A percentile compares a stretch with the other conserved stretches of the same genome.
Evolutionary conservation across 2,113 vertebrate genomes (phyloP).

Genomic region (Gallinago undulata): DNA sequence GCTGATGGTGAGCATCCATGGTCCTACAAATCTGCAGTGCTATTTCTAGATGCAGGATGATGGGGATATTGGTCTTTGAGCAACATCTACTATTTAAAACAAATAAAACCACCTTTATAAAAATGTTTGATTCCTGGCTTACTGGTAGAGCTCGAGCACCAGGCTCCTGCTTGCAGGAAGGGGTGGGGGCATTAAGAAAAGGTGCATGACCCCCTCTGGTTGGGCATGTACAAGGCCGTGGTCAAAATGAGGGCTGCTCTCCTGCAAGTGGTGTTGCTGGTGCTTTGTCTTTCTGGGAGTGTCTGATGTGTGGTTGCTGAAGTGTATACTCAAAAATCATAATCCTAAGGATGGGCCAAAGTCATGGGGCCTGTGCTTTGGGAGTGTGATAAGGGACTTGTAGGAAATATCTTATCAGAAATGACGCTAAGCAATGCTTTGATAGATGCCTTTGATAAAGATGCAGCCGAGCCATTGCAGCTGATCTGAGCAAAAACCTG

Average conservation of each 20-base stretch:
- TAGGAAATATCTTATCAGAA: not conserved
- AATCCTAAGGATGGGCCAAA: not conserved
- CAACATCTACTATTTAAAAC: not conserved
- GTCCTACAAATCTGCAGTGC: not conserved
- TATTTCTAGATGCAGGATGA: fast-evolving
- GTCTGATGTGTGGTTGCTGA: not conserved
- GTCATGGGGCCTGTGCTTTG: not conserved
- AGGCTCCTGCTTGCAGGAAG: not conserved
- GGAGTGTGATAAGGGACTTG: not conserved
- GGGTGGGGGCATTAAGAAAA: not conserved
- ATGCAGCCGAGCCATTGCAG: not conserved
- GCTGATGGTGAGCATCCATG: not conserved
- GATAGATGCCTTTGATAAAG: not conserved
- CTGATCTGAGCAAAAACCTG: not conserved
- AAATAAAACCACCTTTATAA: not conserved
- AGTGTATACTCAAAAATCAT: not conserved
- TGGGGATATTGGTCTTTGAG: not conserved
- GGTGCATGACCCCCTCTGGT: not conserved
- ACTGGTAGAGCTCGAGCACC: not conserved
- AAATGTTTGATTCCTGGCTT: not conserved
- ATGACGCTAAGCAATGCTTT: not conserved
- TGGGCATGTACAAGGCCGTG: fast-evolving
- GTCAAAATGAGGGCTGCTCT: not conserved
- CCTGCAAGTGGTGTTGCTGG: not conserved
- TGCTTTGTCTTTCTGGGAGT: not conserved